phyloP scores from a whole-genome alignment of 2,113 vertebrate species.

The Rhagologus leucostigma region DNA sequence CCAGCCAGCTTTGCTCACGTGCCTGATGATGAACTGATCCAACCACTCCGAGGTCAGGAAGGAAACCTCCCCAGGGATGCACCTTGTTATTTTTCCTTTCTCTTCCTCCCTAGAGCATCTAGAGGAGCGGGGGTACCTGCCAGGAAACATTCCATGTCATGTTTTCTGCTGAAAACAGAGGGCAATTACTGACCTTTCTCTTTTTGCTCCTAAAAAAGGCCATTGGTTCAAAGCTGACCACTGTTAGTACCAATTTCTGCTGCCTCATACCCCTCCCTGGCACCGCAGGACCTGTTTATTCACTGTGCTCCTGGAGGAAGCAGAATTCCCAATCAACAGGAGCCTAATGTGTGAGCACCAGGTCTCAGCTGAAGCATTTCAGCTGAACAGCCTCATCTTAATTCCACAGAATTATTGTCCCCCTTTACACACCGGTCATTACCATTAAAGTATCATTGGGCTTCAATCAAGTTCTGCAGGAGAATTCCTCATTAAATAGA shows the following conservation, averaged over 20 bases:
- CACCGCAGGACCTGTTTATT: background rate
- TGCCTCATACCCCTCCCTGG: background rate
- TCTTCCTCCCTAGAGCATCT: background rate
- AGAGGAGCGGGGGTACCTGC: background rate
- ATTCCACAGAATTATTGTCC: background rate
- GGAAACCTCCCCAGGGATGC: constrained; percentile 11
- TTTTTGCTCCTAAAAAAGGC: background rate
- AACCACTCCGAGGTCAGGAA: background rate
- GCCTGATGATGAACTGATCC: constrained; percentile 26
- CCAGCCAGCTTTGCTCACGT: background rate
- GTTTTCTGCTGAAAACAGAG: constrained; percentile 29
- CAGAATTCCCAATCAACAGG: constrained; percentile 6
- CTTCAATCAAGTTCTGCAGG: background rate
- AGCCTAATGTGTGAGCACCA: background rate
- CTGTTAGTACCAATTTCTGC: background rate
- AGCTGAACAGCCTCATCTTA: constrained; percentile 10
- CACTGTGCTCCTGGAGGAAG: background rate
- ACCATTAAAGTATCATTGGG: background rate
- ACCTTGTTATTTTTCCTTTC: constrained; percentile 40
- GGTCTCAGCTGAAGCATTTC: constrained; percentile 1
- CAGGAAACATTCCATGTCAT: background rate
- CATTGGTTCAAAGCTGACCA: background rate
- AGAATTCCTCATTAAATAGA: constrained; percentile 20
- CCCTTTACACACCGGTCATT: background rate
- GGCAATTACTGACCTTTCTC: background rate